phyloP scores from a whole-genome alignment of 2,888 invertebrate genomes.

The Protonemura montana region DNA sequence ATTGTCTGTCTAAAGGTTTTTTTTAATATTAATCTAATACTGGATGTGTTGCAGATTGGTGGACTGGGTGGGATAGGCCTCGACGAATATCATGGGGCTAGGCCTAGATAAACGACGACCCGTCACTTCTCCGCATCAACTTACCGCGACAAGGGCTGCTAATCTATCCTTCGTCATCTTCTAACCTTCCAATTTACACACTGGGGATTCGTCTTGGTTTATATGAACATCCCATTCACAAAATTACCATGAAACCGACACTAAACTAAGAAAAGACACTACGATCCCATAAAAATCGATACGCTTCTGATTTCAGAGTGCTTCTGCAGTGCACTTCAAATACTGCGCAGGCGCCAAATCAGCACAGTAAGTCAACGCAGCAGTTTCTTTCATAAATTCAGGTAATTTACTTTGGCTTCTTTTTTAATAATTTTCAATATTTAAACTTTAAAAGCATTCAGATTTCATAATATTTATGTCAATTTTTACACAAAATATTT shows the following conservation, averaged over 20 bases:
- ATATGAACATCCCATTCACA: conserved; percentile 82
- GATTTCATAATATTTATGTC: too few species aligned
- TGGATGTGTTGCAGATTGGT: not conserved
- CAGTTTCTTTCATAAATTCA: not conserved
- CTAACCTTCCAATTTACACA: conserved; percentile 69
- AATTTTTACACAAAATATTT: not conserved
- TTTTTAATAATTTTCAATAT: not conserved
- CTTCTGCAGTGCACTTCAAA: conserved; percentile 65
- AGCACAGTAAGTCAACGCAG: conserved; percentile 9
- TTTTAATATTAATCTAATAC: not conserved
- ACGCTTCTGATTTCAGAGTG: conserved; percentile 68
- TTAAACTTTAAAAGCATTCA: too few species aligned
- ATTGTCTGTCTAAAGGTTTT: not conserved
- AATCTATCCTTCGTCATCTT: conserved; percentile 97
- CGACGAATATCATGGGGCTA: conserved; percentile 18
- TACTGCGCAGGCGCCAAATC: conserved; percentile 62
- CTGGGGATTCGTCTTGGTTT: conserved; percentile 71
- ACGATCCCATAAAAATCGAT: conserved; percentile 80
- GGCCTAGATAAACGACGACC: conserved; percentile 33
- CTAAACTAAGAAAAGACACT: conserved; percentile 77
- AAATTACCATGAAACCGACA: conserved; percentile 74
- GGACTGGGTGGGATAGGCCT: conserved; percentile 40
- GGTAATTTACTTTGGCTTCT: not conserved
- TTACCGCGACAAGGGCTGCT: conserved; percentile 94
- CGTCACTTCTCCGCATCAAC: conserved; percentile 54